Evolutionary conservation across 2,797 vertebrate genomes (phyloP), one percentile per base, ranked within the genome.

Genomic region (Kryptolebias ocellatus): DNA sequence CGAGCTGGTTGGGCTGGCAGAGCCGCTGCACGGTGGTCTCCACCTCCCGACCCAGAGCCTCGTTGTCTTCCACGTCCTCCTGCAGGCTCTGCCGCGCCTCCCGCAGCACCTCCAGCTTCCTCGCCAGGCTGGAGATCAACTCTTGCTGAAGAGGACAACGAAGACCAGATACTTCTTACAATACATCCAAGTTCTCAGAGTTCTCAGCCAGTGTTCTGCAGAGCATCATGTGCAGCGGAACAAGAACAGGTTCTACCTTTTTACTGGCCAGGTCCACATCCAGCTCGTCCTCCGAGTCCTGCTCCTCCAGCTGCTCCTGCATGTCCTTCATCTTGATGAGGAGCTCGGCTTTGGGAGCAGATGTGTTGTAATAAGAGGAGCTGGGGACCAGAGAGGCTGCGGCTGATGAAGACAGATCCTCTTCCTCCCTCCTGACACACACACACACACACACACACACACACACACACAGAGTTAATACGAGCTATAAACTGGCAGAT

Each of bases 321-420:
- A 98, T 94, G 75, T 95, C 97, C 90, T 98, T 99, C 96, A 98
- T 96, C 91, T 97, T 98, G 69, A 96, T 98, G 69, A 98, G 95
- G 54, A 99, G 94, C 87, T 98, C 96, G 0, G 96, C 97, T 87
- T 98, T 98, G 1, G 97, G 95, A 52, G 96, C 97, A 0, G 97
- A 98, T 0, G 96, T 99, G 92, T 93, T 97, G 85, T 98, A 99
- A 90, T 99, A 99, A n/a, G 96, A 93, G 34, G 97, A 98, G 78
- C 75, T 97, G 71, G 95, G 96, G 51, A 95, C 95, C 79, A 99
- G 90, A 7, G 95, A 94, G 60, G 90, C 80, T 0, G 94, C 80
- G 0, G 90, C 88, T 0, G 88, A 86, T 0, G 44, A 0, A 0
- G 86, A 86, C 1, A 62, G 0, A 0, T 74, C 89, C 16, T 92